phyloP scores from a whole-genome alignment of 2,113 vertebrate species.

The Channa argus region DNA sequence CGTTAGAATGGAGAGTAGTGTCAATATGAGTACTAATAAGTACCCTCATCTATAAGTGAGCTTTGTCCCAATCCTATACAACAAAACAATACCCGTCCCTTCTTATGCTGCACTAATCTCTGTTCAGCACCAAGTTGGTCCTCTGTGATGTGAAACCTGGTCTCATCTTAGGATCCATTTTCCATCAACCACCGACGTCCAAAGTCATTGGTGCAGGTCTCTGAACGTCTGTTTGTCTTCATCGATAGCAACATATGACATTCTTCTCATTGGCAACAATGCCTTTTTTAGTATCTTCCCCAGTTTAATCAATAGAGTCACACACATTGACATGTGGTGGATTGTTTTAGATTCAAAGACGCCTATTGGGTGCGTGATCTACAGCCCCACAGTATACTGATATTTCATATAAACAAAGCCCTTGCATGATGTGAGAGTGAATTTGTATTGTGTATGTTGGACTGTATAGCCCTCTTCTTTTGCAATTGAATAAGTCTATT shows the following conservation, averaged over 20 bases:
- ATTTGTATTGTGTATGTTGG: not conserved
- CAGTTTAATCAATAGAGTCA: constrained; percentile 46
- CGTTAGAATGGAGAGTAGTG: no score
- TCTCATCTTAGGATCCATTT: constrained; percentile 48
- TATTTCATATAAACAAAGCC: not conserved
- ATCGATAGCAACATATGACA: constrained; percentile 36
- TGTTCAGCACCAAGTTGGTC: constrained; percentile 38
- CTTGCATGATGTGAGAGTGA: not conserved
- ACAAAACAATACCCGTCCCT: no score
- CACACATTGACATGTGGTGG: constrained; percentile 43
- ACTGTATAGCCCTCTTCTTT: not conserved
- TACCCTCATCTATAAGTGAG: no score
- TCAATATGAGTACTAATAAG: no score
- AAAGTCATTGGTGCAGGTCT: constrained; percentile 38
- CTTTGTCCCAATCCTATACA: no score
- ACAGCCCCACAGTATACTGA: not conserved
- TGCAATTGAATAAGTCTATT: not conserved
- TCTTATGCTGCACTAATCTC: constrained; percentile 26
- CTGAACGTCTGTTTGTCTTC: constrained; percentile 59
- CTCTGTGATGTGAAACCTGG: constrained; percentile 44
- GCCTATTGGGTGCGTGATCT: constrained; percentile 22
- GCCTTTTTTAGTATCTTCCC: constrained; percentile 26
- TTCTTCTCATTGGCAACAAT: constrained; percentile 28
- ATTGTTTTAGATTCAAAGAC: constrained; percentile 48
- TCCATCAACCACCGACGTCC: constrained; percentile 27